phyloP scores from a whole-genome alignment of 2,888 invertebrate genomes.

The Eristalinus sepulchralis region DNA sequence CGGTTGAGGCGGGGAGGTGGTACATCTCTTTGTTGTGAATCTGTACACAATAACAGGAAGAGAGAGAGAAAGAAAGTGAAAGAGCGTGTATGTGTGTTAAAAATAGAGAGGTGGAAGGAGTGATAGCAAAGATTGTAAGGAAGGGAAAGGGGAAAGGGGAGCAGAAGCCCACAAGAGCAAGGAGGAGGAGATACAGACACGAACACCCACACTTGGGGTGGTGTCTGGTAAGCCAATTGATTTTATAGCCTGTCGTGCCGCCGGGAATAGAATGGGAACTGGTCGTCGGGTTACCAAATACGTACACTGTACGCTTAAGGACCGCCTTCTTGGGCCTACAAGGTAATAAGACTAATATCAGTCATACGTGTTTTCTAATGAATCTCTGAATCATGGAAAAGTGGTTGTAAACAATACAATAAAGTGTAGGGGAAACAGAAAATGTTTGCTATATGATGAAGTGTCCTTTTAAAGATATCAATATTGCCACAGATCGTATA shows the following conservation, averaged over 20 bases:
- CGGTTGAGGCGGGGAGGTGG: not conserved
- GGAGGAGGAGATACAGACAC: not conserved
- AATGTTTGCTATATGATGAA: too few species aligned
- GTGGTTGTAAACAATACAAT: too few species aligned
- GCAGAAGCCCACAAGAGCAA: not conserved
- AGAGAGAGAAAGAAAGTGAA: not conserved
- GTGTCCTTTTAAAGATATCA: too few species aligned
- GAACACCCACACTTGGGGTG: not conserved
- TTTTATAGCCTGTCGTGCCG: not conserved
- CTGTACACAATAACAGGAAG: slow-evolving; percentile 7
- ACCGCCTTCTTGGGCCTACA: too few species aligned
- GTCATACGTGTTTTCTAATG: too few species aligned
- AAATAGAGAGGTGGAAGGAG: not conserved
- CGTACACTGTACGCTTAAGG: not conserved
- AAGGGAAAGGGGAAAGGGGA: not conserved
- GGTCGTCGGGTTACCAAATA: not conserved
- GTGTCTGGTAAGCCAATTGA: not conserved
- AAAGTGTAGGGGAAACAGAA: too few species aligned
- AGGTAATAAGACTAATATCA: too few species aligned
- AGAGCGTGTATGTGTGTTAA: not conserved
- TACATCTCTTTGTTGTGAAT: slow-evolving; percentile 2
- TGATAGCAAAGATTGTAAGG: not conserved
- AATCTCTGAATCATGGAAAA: too few species aligned
- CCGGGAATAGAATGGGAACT: not conserved
- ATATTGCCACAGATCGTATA: too few species aligned